A percentile compares a stretch with the other conserved stretches of the same genome.
Conservation (phyloP, 30 jellyfish, hydroid and myxozoan species). For the Hydra vulgaris region DNA sequence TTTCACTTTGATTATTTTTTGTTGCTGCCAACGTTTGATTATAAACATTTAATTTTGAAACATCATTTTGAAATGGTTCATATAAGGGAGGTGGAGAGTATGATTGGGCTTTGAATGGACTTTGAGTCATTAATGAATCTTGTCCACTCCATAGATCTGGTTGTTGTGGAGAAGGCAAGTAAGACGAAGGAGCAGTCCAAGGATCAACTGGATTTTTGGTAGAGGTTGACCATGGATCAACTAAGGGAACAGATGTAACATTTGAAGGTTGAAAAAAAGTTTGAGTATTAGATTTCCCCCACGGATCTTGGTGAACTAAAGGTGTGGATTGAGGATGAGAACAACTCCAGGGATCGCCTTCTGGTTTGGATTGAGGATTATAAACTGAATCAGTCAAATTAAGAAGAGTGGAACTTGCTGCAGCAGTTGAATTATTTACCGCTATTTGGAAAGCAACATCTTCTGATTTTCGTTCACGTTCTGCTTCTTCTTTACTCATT, state of each 20-base stretch:
- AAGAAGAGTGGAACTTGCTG: conserved; percentile 49
- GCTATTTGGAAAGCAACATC: conserved; percentile 39
- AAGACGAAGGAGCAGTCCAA: conserved; percentile 11
- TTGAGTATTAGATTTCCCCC: conserved; percentile 29
- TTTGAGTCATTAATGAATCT: conserved; percentile 2
- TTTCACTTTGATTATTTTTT: neutral
- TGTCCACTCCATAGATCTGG: neutral
- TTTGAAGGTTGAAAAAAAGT: neutral
- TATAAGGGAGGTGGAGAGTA: conserved; percentile 42
- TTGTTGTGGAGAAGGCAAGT: neutral
- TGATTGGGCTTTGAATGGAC: conserved; percentile 50
- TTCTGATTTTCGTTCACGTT: conserved; percentile 35
- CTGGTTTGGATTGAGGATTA: conserved; percentile 26
- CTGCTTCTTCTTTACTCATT: conserved; percentile 96
- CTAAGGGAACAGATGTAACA: conserved; percentile 14
- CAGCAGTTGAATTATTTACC: conserved; percentile 31
- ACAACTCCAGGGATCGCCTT: conserved; percentile 58
- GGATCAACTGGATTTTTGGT: conserved; percentile 3
- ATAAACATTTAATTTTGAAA: conserved; percentile 16
- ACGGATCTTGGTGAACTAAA: neutral
- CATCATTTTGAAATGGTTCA: conserved; percentile 10
- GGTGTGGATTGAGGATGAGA: neutral
- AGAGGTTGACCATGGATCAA: conserved; percentile 35
- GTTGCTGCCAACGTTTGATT: conserved; percentile 28
- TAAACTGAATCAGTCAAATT: conserved; percentile 61